A percentile compares a stretch with the other conserved stretches of the same genome.
These are phyloP conservation scores for Strigops habroptila DNA, from an alignment of 2,113 vertebrate genomes.

Conservation along the genomic window DNA sequence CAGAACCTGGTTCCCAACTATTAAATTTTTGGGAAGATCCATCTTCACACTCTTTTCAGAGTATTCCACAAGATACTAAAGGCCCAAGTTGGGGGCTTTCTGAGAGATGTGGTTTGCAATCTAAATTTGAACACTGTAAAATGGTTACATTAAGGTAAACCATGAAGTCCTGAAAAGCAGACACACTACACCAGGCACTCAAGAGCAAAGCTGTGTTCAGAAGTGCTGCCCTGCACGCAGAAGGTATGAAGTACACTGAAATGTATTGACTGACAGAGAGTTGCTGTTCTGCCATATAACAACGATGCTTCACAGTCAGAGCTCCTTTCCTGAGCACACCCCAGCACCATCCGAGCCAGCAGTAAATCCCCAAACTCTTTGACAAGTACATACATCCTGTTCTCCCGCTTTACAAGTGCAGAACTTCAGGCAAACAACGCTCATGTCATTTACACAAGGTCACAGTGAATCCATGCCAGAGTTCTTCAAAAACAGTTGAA, in stretches of 20 bases:
- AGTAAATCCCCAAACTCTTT: slow-evolving; percentile 1
- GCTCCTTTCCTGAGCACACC: not conserved
- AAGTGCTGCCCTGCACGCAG: not conserved
- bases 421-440: not conserved
- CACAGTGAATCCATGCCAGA: not conserved
- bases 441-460: not conserved
- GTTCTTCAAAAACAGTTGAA: not conserved
- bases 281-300: not conserved
- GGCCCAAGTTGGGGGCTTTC: accelerated
- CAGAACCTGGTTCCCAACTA: not conserved
- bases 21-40: not conserved
- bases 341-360: not conserved
- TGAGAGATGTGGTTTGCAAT: not conserved
- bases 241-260: not conserved
- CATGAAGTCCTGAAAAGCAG: not conserved
- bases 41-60: not conserved
- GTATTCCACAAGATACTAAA: not conserved
- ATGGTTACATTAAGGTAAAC: not conserved
- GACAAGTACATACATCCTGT: slow-evolving; percentile 5
- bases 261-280: not conserved
- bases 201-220: not conserved
- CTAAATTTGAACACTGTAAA: not conserved
- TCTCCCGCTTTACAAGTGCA: not conserved
- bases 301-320: not conserved
- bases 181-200: accelerated